A percentile compares a stretch with the other conserved stretches of the same genome.
phyloP scores from a whole-genome alignment of 2,113 vertebrate genomes.

The Oreochromis aureus region DNA sequence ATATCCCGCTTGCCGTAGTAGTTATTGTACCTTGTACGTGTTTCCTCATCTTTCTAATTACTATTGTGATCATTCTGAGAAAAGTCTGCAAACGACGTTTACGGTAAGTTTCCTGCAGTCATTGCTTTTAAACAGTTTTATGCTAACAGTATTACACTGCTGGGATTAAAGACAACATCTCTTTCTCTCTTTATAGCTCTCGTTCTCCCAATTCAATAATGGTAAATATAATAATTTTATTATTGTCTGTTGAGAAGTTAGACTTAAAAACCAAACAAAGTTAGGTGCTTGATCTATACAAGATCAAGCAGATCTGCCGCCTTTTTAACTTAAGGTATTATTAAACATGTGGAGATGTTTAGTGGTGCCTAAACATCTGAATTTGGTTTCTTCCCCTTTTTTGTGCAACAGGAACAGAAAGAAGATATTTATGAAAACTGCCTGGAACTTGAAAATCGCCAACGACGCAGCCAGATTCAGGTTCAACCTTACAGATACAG shows the following conservation, averaged over 20 bases:
- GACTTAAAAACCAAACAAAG: background rate
- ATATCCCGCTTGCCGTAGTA: background rate
- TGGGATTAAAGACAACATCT: background rate
- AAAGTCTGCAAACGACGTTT: background rate
- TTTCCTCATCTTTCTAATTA: background rate
- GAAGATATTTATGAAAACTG: constrained; percentile 49
- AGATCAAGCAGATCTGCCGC: background rate
- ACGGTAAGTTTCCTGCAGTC: background rate
- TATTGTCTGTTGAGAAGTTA: background rate
- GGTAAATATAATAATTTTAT: background rate
- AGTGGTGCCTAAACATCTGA: background rate
- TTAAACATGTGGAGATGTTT: background rate
- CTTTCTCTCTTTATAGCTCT: background rate
- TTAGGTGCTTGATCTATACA: background rate
- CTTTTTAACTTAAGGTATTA: background rate
- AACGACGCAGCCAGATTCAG: background rate
- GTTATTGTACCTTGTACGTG: background rate
- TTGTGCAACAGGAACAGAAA: background rate
- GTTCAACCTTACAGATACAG: background rate
- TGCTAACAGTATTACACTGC: background rate
- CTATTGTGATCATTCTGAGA: background rate
- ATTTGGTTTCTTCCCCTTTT: background rate
- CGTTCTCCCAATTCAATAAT: background rate
- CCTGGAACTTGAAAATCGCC: background rate
- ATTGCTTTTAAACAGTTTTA: background rate